Conservation (phyloP, 2,888 invertebrate species). For the Abrostola triplasia region DNA sequence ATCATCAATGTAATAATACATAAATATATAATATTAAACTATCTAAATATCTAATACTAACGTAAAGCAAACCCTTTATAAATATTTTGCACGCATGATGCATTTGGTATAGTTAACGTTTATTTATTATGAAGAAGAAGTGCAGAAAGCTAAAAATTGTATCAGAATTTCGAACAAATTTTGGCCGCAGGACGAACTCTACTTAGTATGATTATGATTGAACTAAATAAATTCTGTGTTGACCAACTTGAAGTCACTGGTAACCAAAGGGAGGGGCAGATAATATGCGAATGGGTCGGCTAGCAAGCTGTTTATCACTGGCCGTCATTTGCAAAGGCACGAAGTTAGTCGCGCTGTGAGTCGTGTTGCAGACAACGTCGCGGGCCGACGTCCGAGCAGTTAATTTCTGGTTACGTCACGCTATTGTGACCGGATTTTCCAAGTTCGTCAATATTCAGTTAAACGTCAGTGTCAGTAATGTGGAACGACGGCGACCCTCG, state of each 20-base stretch:
- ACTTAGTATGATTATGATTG: neutral
- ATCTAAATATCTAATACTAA: too few species aligned
- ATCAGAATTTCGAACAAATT: too few species aligned
- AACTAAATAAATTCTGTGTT: slow-evolving; percentile 5
- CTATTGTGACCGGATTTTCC: slow-evolving; percentile 53
- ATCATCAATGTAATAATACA: too few species aligned
- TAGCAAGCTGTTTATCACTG: slow-evolving; percentile 48
- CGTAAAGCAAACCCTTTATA: too few species aligned
- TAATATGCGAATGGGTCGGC: slow-evolving; percentile 40
- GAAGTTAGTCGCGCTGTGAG: slow-evolving; percentile 61
- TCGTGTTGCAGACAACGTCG: slow-evolving; percentile 58
- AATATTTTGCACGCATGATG: too few species aligned
- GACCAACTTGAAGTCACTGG: slow-evolving; percentile 8
- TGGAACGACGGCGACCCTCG: slow-evolving; percentile 60
- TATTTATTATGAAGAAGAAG: too few species aligned
- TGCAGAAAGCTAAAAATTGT: too few species aligned
- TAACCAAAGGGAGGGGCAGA: slow-evolving; percentile 46
- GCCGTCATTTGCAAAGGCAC: slow-evolving; percentile 30
- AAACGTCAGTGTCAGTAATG: slow-evolving; percentile 60
- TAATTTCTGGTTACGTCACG: slow-evolving; percentile 57
- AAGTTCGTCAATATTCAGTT: slow-evolving; percentile 28
- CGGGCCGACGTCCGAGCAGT: slow-evolving; percentile 61
- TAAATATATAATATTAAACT: too few species aligned
- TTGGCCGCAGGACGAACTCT: neutral
- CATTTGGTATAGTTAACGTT: too few species aligned